phyloP scores from a whole-genome alignment of 2,888 invertebrate genomes.

The Chymomyza procnemis region DNA sequence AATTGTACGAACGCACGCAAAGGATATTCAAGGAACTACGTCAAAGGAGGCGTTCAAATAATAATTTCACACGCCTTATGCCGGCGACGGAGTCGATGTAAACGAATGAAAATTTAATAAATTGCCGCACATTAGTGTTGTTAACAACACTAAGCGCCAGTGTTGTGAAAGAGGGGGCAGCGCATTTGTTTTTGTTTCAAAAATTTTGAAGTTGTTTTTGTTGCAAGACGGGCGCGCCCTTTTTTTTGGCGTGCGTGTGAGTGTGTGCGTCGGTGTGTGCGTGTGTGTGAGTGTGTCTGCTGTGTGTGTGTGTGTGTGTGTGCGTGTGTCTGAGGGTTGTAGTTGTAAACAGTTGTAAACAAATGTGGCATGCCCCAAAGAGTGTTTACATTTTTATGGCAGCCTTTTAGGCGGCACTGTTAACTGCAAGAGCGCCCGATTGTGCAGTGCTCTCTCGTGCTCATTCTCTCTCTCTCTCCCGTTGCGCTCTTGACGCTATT shows the following conservation, averaged over 20 bases:
- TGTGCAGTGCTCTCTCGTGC: neutral
- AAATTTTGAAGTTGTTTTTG: conserved; percentile 32
- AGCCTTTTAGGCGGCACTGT: conserved; percentile 58
- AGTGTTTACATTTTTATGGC: conserved; percentile 43
- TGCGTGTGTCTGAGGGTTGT: conserved; percentile 13
- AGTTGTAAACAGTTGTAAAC: conserved; percentile 49
- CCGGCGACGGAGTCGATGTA: conserved; percentile 36
- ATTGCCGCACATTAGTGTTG: conserved; percentile 41
- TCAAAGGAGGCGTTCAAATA: neutral
- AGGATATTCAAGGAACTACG: conserved; percentile 12
- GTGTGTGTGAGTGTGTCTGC: conserved; percentile 2
- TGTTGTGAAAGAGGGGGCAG: conserved; percentile 13
- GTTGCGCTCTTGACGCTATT: conserved; percentile 40
- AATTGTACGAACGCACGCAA: conserved; percentile 53
- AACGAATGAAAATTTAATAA: conserved; percentile 46
- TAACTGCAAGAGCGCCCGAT: conserved; percentile 13
- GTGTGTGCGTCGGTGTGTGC: conserved; percentile 12
- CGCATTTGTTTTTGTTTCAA: conserved; percentile 20
- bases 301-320: too few relatives aligned
- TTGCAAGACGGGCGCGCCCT: conserved; percentile 53
- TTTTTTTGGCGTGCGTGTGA: conserved; percentile 33
- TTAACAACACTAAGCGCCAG: neutral
- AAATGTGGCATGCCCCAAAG: conserved; percentile 35
- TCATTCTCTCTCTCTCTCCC: conserved; percentile 5
- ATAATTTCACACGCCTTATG: conserved; percentile 32